These are phyloP conservation scores for Euplexia lucipara DNA, from an alignment of 2,888 invertebrate species.

Conservation along the genomic window DNA sequence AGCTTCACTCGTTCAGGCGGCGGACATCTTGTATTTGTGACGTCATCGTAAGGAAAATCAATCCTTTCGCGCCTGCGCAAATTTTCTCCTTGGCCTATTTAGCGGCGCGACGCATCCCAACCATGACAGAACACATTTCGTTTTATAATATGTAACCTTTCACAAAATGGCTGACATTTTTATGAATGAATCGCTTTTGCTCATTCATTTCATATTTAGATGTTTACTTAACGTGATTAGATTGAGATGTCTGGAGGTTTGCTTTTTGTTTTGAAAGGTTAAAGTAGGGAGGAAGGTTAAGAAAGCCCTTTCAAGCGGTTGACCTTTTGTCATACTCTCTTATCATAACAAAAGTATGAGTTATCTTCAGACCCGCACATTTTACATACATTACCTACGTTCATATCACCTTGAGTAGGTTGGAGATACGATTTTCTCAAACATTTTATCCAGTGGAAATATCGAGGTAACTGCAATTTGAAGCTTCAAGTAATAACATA, in stretches of 20 bases:
- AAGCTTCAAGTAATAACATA: slow-evolving; percentile 8
- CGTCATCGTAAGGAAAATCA: slow-evolving; percentile 85
- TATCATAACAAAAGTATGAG: not conserved
- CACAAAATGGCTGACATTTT: slow-evolving; percentile 80
- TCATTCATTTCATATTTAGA: slow-evolving; percentile 84
- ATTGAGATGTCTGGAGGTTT: slow-evolving; percentile 39
- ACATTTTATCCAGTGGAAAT: slow-evolving; percentile 2
- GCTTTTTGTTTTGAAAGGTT: slow-evolving; percentile 20
- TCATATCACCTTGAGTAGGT: too few species aligned
- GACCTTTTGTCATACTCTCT: slow-evolving; percentile 8
- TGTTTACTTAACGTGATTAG: slow-evolving; percentile 67
- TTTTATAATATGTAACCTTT: slow-evolving; percentile 73
- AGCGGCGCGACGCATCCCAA: slow-evolving; percentile 71
- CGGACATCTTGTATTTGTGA: slow-evolving; percentile 85
- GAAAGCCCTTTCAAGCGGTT: not conserved
- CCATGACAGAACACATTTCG: slow-evolving; percentile 77
- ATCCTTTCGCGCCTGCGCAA: slow-evolving; percentile 85
- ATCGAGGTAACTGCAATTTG: slow-evolving; percentile 12
- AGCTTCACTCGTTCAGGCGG: slow-evolving; percentile 74
- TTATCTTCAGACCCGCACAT: not conserved
- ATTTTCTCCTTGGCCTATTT: slow-evolving; percentile 86
- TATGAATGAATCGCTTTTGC: slow-evolving; percentile 83
- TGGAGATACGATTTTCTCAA: too few species aligned
- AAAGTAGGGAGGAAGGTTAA: too few species aligned
- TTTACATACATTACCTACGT: slow-evolving; percentile 8